Conservation (phyloP, 2,888 invertebrate genomes). For the Rhamnusium bicolor region DNA sequence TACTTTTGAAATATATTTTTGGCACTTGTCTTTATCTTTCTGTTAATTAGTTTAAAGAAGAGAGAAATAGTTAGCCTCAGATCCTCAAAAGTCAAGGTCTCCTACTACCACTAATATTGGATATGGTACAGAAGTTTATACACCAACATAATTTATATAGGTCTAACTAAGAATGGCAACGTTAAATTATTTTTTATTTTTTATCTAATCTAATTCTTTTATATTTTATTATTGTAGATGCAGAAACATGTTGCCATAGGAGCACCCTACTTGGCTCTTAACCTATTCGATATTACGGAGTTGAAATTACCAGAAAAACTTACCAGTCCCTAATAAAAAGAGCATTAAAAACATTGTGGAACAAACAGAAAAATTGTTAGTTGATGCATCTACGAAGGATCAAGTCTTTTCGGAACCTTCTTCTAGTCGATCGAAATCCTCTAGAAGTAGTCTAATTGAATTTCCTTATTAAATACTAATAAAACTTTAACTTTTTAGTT, state of each 20-base stretch:
- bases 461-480: conserved; percentile 34
- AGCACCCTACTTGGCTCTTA: conserved; percentile 76
- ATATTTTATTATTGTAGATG: conserved; percentile 67
- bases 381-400: conserved; percentile 60
- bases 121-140: too few relatives aligned
- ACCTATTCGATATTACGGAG: conserved; percentile 71
- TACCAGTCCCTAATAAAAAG: conserved; percentile 65
- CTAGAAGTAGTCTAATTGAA: conserved; percentile 64
- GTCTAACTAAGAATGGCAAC: too few relatives aligned
- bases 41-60: too few relatives aligned
- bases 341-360: conserved; percentile 57
- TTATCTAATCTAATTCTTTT: not conserved
- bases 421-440: conserved; percentile 62
- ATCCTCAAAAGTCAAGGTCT: too few relatives aligned
- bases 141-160: too few relatives aligned
- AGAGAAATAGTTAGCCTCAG: too few relatives aligned
- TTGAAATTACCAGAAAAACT: conserved; percentile 66
- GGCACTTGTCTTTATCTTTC: too few relatives aligned
- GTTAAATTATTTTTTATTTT: too few relatives aligned
- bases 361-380: conserved; percentile 60
- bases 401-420: conserved; percentile 64
- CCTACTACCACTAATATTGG: too few relatives aligned
- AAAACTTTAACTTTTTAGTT: too few relatives aligned
- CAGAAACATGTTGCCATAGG: conserved; percentile 73
- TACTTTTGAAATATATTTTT: too few relatives aligned